phyloP scores from a whole-genome alignment of 2,888 invertebrate species.

The Axea sp. region DNA sequence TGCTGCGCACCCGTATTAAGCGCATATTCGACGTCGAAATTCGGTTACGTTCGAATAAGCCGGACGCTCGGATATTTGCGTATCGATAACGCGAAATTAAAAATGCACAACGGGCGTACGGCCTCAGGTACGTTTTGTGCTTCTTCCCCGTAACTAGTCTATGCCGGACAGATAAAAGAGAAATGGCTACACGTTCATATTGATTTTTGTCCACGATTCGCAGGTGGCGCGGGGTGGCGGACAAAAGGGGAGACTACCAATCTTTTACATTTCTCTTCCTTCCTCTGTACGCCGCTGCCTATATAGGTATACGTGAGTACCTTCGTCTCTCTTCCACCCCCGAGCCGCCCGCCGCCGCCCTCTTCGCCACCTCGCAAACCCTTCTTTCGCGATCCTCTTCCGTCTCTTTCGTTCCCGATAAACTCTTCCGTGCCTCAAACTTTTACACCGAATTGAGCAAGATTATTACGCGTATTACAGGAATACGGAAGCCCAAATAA shows the following conservation, averaged over 20 bases:
- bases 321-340: conserved; percentile 38
- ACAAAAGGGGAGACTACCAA: conserved; percentile 73
- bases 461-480: conserved; percentile 48
- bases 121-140: conserved; percentile 48
- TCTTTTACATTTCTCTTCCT: conserved; percentile 70
- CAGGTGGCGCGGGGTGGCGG: conserved; percentile 66
- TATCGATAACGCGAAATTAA: conserved; percentile 45
- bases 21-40: conserved; percentile 24
- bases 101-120: conserved; percentile 32
- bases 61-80: not conserved
- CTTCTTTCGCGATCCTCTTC: conserved; percentile 60
- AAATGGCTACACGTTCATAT: conserved; percentile 80
- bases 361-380: conserved; percentile 61
- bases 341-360: conserved; percentile 29
- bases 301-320: conserved; percentile 50
- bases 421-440: conserved; percentile 58
- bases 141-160: conserved; percentile 67
- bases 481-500: conserved; percentile 42
- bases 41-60: conserved; percentile 18
- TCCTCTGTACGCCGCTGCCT: conserved; percentile 53
- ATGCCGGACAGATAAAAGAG: conserved; percentile 79
- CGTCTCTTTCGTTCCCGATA: conserved; percentile 62
- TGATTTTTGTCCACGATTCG: conserved; percentile 79
- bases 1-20: conserved; percentile 16
- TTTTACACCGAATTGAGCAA: conserved; percentile 54